These are phyloP conservation scores for Disparrhopalites patrizii DNA, from an alignment of 2,888 invertebrate genomes.

Conservation along the genomic window DNA sequence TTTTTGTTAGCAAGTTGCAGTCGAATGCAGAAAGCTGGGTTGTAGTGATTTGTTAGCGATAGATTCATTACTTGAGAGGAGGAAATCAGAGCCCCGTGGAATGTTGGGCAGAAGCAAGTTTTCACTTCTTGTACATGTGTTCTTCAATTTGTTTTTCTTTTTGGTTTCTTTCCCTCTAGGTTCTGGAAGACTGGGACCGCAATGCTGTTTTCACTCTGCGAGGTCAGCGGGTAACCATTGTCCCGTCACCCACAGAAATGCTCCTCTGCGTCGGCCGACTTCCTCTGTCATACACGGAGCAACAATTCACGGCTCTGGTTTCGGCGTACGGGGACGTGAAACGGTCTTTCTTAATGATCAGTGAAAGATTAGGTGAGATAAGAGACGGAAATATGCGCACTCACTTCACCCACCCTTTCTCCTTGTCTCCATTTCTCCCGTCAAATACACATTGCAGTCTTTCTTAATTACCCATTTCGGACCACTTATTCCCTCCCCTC, in stretches of 20 bases:
- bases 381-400: not conserved
- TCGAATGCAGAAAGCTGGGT: too few species aligned
- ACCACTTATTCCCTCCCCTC: too few species aligned
- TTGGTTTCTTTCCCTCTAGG: slow-evolving; percentile 32
- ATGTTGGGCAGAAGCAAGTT: too few species aligned
- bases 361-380: slow-evolving; percentile 53
- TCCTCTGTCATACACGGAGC: slow-evolving; percentile 53
- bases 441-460: not conserved
- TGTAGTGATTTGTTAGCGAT: too few species aligned
- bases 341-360: slow-evolving; percentile 55
- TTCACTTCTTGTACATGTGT: not conserved
- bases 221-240: slow-evolving; percentile 53
- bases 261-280: slow-evolving; percentile 56
- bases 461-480: not conserved
- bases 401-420: not conserved
- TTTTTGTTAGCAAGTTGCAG: too few species aligned
- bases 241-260: slow-evolving; percentile 53
- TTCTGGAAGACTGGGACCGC: slow-evolving; percentile 53
- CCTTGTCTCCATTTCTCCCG: not conserved
- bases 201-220: slow-evolving; percentile 51
- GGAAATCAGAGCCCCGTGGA: not conserved
- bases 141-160: not conserved
- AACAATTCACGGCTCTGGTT: slow-evolving; percentile 54
- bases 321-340: slow-evolving; percentile 53
- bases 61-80: not conserved